Evolutionary conservation across 2,888 invertebrate species (phyloP), one percentile per base, ranked within the genome.

Genomic region (Hydropsyche betteni): DNA sequence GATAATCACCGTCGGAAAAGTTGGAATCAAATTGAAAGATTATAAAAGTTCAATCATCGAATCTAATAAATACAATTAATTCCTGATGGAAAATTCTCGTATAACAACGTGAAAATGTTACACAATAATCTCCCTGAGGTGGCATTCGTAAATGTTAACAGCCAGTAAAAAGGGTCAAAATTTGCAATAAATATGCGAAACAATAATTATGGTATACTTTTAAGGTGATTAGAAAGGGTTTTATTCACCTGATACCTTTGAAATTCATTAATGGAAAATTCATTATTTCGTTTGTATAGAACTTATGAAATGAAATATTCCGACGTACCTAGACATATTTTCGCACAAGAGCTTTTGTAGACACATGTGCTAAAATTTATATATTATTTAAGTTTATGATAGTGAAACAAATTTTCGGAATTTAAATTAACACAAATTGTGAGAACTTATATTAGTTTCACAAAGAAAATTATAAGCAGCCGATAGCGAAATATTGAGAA

Each of bases 151-250:
- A 53, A 58, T 8, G 58, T 58, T 58, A 58, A 58, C 16, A 58
- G 58, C 8, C 58, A 5, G 58, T 58, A 58, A 58, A 58, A 16
- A 58, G 58, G 58, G 58, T 58, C 24, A 58, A 24, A 58, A 16
- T 58, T 58, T 3, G 24, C 2, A 8, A 24, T 16, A 24, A 58
- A 58, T 58, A 24, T 24, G 8, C 14, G 16, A 16, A 58, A 58
- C 58, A 24, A 16, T 58, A 58, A 58, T 58, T 58, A 58, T 16
- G 58, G 24, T 16, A 58, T 16, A 58, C 58, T 58, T 58, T 58
- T 58, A 58, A 58, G 58, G 58, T 58, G 14, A 58, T 58, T 58
- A 58, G 24, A 58, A 16, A 58, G 58, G 16, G 16, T 58, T 58
- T 5, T 16, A 58, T 58, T 58, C 58, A 58, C 58, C 58, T 58